These are phyloP conservation scores for Coenonympha glycerion DNA, from an alignment of 2,888 invertebrate species.

Conservation along the genomic window DNA sequence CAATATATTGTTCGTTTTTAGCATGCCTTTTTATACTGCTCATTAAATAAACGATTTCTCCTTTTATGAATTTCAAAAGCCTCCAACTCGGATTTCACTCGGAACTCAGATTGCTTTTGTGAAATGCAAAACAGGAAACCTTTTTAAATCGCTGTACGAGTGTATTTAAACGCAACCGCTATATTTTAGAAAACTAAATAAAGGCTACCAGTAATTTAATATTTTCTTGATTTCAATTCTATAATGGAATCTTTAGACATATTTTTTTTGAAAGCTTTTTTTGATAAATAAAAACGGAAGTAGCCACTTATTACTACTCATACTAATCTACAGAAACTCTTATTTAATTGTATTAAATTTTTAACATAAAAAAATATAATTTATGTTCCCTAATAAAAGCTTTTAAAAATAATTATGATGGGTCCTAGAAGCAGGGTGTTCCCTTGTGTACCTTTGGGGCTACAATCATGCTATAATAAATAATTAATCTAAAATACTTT, in stretches of 20 bases:
- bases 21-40: background rate
- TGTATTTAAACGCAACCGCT: conserved; percentile 8
- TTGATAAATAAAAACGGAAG: no score
- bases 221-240: background rate
- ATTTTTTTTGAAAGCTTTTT: background rate
- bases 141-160: background rate
- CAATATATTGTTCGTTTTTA: background rate
- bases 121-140: conserved; percentile 8
- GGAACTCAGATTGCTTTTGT: background rate
- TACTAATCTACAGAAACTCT: no score
- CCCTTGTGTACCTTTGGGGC: no score
- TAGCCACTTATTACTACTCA: no score
- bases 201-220: conserved; percentile 6
- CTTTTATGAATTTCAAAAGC: background rate
- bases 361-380: no score
- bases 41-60: background rate
- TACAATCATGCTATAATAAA: no score
- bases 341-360: no score
- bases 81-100: no score
- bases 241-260: conserved; percentile 5
- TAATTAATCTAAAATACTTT: no score
- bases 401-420: no score
- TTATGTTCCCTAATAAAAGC: no score
- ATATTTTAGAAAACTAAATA: background rate
- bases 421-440: no score